These are phyloP conservation scores for Mus minutoides DNA, from an alignment of 2,797 vertebrate species.

Conservation along the genomic window DNA sequence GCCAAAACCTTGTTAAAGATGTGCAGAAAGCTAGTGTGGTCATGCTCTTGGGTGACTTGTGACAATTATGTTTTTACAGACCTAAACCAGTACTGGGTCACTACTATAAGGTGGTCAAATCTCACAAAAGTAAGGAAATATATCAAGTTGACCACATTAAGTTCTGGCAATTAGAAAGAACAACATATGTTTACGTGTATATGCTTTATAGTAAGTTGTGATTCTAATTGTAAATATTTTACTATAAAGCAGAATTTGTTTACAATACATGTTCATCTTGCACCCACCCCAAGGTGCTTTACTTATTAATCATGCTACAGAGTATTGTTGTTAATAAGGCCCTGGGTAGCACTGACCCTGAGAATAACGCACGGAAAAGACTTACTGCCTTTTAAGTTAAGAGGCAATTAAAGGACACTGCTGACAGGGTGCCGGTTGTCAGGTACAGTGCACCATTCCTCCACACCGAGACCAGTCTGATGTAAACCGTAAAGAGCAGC, in stretches of 20 bases:
- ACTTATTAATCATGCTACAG: neutral
- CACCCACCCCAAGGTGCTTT: slow-evolving; percentile 17
- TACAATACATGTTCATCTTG: slow-evolving; percentile 21
- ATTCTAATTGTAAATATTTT: slow-evolving; percentile 58
- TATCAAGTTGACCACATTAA: slow-evolving; percentile 26
- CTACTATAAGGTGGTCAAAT: slow-evolving; percentile 38
- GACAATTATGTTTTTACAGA: slow-evolving; percentile 57
- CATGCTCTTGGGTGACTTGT: slow-evolving; percentile 62
- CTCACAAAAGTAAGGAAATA: slow-evolving; percentile 46
- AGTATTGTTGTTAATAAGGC: neutral
- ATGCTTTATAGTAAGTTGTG: slow-evolving; percentile 42
- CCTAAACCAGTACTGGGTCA: slow-evolving; percentile 50
- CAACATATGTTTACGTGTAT: slow-evolving; percentile 10
- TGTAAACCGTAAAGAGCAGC: neutral
- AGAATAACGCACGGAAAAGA: neutral
- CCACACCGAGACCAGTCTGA: neutral
- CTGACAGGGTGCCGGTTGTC: neutral
- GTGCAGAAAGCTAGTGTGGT: neutral
- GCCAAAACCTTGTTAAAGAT: slow-evolving; percentile 25
- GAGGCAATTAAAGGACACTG: neutral
- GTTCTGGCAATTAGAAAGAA: slow-evolving; percentile 25
- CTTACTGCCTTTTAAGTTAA: slow-evolving; percentile 31
- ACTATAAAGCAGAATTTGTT: slow-evolving; percentile 63
- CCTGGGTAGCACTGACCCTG: neutral
- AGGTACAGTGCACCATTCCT: neutral